Percentiles rank a stretch among this genome's conserved stretches.
These are phyloP conservation scores for Gorsachius goisagi DNA, from an alignment of 2,113 vertebrate genomes.

Conservation along the genomic window DNA sequence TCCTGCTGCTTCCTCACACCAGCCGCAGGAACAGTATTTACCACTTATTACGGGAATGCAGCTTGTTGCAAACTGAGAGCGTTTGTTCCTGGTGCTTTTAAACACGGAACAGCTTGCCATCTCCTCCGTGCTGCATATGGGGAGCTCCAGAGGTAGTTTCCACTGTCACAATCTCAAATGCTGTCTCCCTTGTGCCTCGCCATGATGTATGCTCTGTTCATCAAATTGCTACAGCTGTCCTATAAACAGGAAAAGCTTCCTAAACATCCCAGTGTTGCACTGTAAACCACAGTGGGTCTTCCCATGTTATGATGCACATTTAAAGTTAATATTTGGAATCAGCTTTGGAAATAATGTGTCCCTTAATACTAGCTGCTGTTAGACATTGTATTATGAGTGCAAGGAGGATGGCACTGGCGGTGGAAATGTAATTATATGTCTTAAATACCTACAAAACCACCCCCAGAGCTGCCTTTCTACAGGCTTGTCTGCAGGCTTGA, in stretches of 20 bases:
- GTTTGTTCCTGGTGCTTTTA: slow-evolving; percentile 28
- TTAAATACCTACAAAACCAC: not conserved
- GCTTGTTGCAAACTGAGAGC: slow-evolving; percentile 10
- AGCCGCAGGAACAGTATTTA: not conserved
- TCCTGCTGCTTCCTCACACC: not conserved
- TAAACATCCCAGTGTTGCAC: slow-evolving; percentile 18
- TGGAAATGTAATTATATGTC: not conserved
- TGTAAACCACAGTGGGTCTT: not conserved
- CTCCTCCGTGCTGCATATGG: not conserved
- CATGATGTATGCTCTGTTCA: slow-evolving; percentile 32
- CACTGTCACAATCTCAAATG: slow-evolving; percentile 40
- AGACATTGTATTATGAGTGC: not conserved
- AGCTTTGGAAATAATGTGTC: slow-evolving; percentile 26
- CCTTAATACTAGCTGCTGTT: slow-evolving; percentile 14
- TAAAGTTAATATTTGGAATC: slow-evolving; percentile 48
- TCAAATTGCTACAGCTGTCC: slow-evolving; percentile 42
- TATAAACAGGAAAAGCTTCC: slow-evolving; percentile 35
- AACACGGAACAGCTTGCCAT: slow-evolving; percentile 44
- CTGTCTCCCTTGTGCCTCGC: slow-evolving; percentile 34
- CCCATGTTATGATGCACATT: not conserved
- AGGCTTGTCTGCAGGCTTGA: not conserved
- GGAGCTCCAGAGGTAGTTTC: slow-evolving; percentile 58
- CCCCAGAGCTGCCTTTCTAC: not conserved
- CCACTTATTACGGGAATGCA: not conserved
- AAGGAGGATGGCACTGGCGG: not conserved